These are phyloP conservation scores for Eucidaris tribuloides DNA, from an alignment of 35 echinoderm and acorn worm genomes.

Conservation along the genomic window DNA sequence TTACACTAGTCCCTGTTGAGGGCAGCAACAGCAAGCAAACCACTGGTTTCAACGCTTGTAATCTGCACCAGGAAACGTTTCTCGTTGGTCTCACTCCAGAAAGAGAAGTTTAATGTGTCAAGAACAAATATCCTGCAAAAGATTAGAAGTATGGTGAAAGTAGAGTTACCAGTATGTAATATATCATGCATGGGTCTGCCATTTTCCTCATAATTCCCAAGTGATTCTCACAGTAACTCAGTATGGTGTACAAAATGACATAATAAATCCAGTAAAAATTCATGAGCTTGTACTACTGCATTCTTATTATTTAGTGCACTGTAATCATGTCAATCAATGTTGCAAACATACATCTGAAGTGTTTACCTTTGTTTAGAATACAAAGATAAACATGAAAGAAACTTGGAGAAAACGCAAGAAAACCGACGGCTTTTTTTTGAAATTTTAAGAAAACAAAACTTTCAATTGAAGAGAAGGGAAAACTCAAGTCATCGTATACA, in stretches of 20 bases:
- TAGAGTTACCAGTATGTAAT: not conserved
- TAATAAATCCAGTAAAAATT: not conserved
- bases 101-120: constrained; percentile 96
- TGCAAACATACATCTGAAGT: not conserved
- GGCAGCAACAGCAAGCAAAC: constrained; percentile 30
- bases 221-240: not conserved
- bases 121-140: constrained; percentile 94
- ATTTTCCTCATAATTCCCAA: not conserved
- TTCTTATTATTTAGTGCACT: not conserved
- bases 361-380: not conserved
- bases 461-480: too few species aligned
- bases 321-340: not conserved
- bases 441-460: too few species aligned
- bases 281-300: not conserved
- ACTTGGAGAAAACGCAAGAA: too few species aligned
- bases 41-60: too few species aligned
- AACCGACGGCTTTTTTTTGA: too few species aligned
- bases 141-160: not conserved
- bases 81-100: constrained; percentile 83
- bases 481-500: too few species aligned
- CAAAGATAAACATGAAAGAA: not conserved
- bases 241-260: not conserved
- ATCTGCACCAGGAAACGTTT: constrained; percentile 62
- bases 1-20: constrained; percentile 70
- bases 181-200: not conserved